Evolutionary conservation across 2,113 vertebrate genomes (phyloP).

Genomic region (Oreamnos americanus): DNA sequence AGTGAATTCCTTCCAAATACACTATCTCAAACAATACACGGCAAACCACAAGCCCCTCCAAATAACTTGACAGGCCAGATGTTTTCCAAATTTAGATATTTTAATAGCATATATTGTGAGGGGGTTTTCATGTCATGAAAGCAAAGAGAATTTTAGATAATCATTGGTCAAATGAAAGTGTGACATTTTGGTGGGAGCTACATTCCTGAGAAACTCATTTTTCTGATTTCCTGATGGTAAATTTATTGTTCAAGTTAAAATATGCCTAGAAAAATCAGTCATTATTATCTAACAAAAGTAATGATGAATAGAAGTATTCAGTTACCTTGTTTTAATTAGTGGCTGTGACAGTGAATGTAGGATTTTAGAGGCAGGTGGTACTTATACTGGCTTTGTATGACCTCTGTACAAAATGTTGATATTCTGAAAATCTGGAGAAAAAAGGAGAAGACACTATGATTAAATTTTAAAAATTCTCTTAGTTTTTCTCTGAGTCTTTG

Average conservation of each 20-base stretch:
- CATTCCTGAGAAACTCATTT: neutral
- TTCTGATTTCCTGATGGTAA: neutral
- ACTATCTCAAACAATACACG: neutral
- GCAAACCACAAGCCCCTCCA: neutral
- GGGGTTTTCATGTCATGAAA: conserved; percentile 20
- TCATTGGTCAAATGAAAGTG: neutral
- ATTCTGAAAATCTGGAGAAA: neutral
- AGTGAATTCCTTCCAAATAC: conserved; percentile 56
- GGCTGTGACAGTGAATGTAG: rapidly evolving
- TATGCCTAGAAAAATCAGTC: neutral
- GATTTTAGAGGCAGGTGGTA: neutral
- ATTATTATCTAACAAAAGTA: neutral
- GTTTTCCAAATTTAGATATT: conserved; percentile 56
- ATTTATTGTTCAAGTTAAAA: neutral
- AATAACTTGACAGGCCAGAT: conserved; percentile 42
- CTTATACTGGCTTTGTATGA: neutral
- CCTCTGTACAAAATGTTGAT: neutral
- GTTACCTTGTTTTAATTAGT: neutral
- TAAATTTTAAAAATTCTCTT: neutral
- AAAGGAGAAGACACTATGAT: neutral
- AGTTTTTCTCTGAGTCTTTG: neutral
- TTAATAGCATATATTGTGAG: conserved; percentile 44
- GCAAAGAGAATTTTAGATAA: conserved; percentile 33
- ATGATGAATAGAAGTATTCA: neutral
- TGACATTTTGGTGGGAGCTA: conserved; percentile 19